phyloP scores from a whole-genome alignment of 1,140 invertebrate genomes.

The Eupristina koningsbergeri region DNA sequence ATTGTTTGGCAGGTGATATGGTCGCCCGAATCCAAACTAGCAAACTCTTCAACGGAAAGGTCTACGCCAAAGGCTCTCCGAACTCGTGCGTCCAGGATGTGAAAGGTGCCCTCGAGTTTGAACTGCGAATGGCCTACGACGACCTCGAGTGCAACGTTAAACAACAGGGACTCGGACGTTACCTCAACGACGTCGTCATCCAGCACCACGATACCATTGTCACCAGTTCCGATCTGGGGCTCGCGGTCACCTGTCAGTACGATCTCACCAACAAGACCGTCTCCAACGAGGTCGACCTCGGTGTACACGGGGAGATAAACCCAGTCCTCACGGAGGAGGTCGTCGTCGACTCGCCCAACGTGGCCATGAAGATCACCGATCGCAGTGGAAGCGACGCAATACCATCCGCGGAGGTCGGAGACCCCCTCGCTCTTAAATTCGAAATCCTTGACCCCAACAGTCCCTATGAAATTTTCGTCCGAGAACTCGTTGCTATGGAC shows the following conservation, averaged over 20 bases:
- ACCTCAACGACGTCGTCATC: slow-evolving; percentile 91
- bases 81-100: slow-evolving; percentile 93
- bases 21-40: slow-evolving; percentile 91
- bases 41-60: slow-evolving; percentile 93
- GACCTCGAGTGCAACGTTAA: slow-evolving; percentile 92
- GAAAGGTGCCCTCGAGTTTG: slow-evolving; percentile 87
- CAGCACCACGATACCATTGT: slow-evolving; percentile 97
- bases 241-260: slow-evolving; percentile 94
- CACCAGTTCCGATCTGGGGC: slow-evolving; percentile 92
- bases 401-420: slow-evolving; percentile 89
- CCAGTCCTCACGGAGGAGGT: slow-evolving; percentile 86
- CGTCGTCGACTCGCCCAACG: slow-evolving; percentile 93
- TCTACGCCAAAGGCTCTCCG: slow-evolving; percentile 93
- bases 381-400: slow-evolving; percentile 85
- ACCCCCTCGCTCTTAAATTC: slow-evolving; percentile 91
- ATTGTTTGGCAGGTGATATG: slow-evolving; percentile 93
- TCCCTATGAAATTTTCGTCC: slow-evolving; percentile 95
- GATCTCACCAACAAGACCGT: slow-evolving; percentile 95
- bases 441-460: slow-evolving; percentile 92
- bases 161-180: slow-evolving; percentile 87
- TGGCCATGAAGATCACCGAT: slow-evolving; percentile 95
- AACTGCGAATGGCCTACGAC: slow-evolving; percentile 91
- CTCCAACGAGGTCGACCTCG: slow-evolving; percentile 91
- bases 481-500: slow-evolving; percentile 94
- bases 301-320: slow-evolving; percentile 88